These are phyloP conservation scores for Acanthosepion esculentum DNA, from an alignment of 2,888 invertebrate genomes.

Conservation along the genomic window DNA sequence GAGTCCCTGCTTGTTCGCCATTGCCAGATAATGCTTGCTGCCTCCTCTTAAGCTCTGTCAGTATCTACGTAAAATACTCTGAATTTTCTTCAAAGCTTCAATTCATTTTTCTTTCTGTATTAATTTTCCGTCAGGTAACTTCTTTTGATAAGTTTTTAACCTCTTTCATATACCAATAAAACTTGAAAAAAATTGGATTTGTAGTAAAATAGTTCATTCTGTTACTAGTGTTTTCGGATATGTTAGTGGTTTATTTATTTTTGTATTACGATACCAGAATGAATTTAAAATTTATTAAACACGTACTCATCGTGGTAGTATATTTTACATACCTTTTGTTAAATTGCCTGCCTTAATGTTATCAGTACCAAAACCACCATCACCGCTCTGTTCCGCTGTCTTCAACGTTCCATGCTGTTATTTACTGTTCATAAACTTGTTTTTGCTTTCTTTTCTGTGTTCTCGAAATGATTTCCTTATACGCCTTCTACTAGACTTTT, in stretches of 20 bases:
- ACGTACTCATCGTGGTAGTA: too few relatives aligned
- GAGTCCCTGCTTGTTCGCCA: neutral
- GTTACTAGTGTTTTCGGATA: neutral
- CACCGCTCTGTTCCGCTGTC: too few relatives aligned
- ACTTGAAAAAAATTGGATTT: neutral
- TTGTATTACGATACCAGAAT: neutral
- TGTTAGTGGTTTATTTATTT: neutral
- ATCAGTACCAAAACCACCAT: too few relatives aligned
- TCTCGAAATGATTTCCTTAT: neutral
- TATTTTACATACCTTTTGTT: too few relatives aligned
- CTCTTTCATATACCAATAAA: neutral
- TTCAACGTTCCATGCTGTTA: too few relatives aligned
- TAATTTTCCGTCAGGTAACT: neutral
- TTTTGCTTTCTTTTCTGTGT: neutral
- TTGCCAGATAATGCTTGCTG: neutral
- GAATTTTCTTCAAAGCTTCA: neutral
- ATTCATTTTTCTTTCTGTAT: neutral
- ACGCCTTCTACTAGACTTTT: neutral
- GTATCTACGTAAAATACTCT: neutral
- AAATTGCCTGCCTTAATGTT: too few relatives aligned
- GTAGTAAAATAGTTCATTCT: neutral
- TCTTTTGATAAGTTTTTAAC: too few relatives aligned
- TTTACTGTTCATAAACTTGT: too few relatives aligned
- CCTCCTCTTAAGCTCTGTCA: neutral
- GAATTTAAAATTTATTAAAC: too few relatives aligned